Base-by-base conservation (phyloP, 2,888 invertebrate genomes). In the Diachrysia chrysitis region DNA sequence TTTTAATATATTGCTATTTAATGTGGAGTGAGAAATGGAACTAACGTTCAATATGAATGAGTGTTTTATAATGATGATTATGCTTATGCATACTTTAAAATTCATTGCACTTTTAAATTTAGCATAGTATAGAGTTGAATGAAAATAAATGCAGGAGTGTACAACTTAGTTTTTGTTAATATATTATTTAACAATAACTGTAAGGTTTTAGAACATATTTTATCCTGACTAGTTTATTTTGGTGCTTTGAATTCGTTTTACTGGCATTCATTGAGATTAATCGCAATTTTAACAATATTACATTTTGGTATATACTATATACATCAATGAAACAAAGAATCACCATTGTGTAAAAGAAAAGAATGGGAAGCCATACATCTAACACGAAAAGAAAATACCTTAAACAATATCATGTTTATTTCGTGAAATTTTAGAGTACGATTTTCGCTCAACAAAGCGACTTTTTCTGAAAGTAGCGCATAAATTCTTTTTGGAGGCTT, bases 1-100 rank as follows among this genome's bases (percentile, higher is more conserved):
- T 79, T 79, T 79, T 71, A 79, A 79, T 78, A 66, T 59, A 35
- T 51, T 48, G 23, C 48, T 66, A 48, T 69, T 66, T 73, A 80
- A 72, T 62, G 53, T 59, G 29, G 12, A 46, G 23, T 71, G 48
- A 51, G 21, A 21, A 42, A 42, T 42, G 16, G 12, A 51, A 51
- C 21, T 21, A 19, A 21, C 19, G 19, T 21, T 2, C 19, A 2
- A 7, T 51, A 4, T 46, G 19, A 51, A 51, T 42, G n/a, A 16
- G 2, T 16, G 42, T n/a, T 4, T 42, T 37, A 1, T 42, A 42
- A 42, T 42, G 42, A 42, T 42, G 6, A 10, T 42, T 14, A 37
- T 42, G n/a, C 37, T 37, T 14, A 37, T 37, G 37, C n/a, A n/a
- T 37, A 5, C 2, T 12, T 14, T 35, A 0, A 35, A 12, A 35